Evolutionary conservation across 2,888 invertebrate genomes (phyloP), one percentile per base, ranked within the genome.

Genomic region (Orthosia cruda): DNA sequence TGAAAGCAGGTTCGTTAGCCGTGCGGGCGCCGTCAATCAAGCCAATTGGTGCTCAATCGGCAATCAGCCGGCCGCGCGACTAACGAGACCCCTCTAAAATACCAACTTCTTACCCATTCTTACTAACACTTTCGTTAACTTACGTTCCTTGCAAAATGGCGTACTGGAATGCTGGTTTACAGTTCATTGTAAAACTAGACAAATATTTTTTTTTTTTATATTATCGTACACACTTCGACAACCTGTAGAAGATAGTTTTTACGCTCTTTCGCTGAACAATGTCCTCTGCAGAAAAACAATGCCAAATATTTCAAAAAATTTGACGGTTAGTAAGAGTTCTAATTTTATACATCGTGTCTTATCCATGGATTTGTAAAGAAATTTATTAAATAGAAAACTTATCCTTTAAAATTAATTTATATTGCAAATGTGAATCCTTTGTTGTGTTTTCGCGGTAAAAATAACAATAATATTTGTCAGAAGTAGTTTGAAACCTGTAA

Each of bases 31-130:
- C 95, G 96, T 97, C 96, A 97, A 96, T 97, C 96, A 96, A 94
- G 95, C 93, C 97, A 96, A 97, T 97, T 96, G 97, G 94, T 95
- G 95, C 95, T 96, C 96, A 96, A 97, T 96, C 96, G 96, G 95
- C 96, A 97, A 97, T 97, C 96, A 97, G 93, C 93, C 92, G 91
- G 87, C 87, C 89, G 87, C 88, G 86, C 89, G 77, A 91, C 81
- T 96, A 96, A 96, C 96, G 96, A 96, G 93, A 90, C 93, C 90
- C 91, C 92, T 91, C 89, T 90, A 91, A 93, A 93, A 93, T 91
- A 91, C 93, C 93, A 94, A 95, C 95, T 95, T 94, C 91, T 85
- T 83, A 87, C 68, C 89, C 90, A 89, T 91, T 92, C 90, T 88
- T 89, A 88, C 89, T 90, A 91, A 91, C 91, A 91, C 91, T 91